Percentiles rank a stretch among this genome's conserved stretches.
These are phyloP conservation scores for Threskiornis aethiopicus DNA, from an alignment of 2,797 vertebrate genomes.

Conservation along the genomic window DNA sequence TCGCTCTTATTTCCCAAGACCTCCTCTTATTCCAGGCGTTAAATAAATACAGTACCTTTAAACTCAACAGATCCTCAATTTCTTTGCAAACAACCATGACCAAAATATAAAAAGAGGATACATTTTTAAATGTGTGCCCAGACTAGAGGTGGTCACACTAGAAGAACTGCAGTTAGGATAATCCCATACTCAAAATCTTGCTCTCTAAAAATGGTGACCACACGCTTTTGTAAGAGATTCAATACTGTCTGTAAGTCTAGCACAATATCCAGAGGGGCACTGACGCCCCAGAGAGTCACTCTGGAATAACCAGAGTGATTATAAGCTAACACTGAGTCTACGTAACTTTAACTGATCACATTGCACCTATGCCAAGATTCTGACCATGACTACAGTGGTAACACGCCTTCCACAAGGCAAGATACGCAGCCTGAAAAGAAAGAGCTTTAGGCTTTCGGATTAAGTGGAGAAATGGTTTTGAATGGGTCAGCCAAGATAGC, in stretches of 20 bases:
- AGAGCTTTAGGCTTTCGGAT: background rate
- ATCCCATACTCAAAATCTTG: background rate
- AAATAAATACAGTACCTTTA: background rate
- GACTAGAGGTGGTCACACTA: background rate
- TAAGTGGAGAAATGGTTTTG: conserved; percentile 30
- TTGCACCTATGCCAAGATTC: background rate
- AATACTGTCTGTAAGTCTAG: background rate
- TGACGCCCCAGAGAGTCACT: background rate
- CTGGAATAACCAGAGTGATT: background rate
- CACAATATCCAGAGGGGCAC: background rate
- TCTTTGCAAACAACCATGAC: background rate
- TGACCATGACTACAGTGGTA: background rate
- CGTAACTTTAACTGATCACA: background rate
- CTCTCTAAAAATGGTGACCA: background rate
- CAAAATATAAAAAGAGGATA: background rate
- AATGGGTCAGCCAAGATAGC: conserved; percentile 42
- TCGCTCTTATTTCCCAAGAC: background rate
- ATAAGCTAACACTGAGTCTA: background rate
- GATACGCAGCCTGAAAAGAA: background rate
- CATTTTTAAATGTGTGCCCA: background rate
- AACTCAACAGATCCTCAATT: background rate
- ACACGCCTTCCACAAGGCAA: background rate
- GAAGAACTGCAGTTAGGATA: background rate
- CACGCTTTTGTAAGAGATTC: background rate
- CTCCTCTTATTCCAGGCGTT: background rate